phyloP scores from a whole-genome alignment of 2,797 vertebrate genomes.

The Sebastolobus alascanus region DNA sequence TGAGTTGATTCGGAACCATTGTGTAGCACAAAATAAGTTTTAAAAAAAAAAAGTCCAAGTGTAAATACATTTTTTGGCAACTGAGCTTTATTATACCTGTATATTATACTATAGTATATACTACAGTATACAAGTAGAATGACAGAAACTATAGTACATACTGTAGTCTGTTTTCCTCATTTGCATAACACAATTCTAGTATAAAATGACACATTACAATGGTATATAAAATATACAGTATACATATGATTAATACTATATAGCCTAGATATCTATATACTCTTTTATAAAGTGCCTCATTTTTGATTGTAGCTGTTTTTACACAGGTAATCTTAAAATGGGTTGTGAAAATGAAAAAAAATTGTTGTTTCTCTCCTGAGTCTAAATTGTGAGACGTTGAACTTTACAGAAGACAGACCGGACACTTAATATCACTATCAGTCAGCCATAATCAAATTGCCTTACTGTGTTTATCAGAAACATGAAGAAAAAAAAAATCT shows the following conservation, averaged over 20 bases:
- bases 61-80: conserved; percentile 64
- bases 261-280: conserved; percentile 84
- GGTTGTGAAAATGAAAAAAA: conserved; percentile 76
- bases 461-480: conserved; percentile 82
- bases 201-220: conserved; percentile 84
- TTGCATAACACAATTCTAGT: conserved; percentile 64
- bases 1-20: background rate
- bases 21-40: conserved; percentile 49
- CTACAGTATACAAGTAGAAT: conserved; percentile 70
- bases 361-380: conserved; percentile 68
- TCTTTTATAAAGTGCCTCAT: conserved; percentile 90
- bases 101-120: conserved; percentile 73
- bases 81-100: conserved; percentile 67
- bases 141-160: conserved; percentile 71
- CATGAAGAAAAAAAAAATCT: conserved; percentile 39
- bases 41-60: conserved; percentile 27
- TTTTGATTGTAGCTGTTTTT: conserved; percentile 91
- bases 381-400: conserved; percentile 72
- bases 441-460: conserved; percentile 84
- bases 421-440: conserved; percentile 68
- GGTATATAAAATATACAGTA: conserved; percentile 84
- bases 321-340: conserved; percentile 84
- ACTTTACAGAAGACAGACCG: conserved; percentile 61
- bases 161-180: conserved; percentile 70
- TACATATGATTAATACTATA: conserved; percentile 84